Base-by-base conservation (phyloP, 2,797 vertebrate genomes). In the Pangasius larnaudii region DNA sequence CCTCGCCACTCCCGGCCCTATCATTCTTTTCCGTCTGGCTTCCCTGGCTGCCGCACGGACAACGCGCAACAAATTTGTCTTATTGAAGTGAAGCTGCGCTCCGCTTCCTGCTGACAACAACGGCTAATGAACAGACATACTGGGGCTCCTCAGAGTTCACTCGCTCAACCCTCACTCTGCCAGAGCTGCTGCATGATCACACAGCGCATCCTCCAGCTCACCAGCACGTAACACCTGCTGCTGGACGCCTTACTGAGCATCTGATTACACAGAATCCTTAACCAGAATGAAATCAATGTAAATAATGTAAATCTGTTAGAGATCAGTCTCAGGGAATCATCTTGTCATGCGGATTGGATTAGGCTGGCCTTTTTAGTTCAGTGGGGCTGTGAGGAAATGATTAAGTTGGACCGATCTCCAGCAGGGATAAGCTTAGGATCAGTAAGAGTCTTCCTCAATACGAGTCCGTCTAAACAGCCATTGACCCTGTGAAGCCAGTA, bases 1-100 rank as follows among this genome's bases (percentile, higher is more conserved):
- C 97, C 97, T 98, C 94, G 3, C 96, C 83, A 93, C 93, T 94
- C 79, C 92, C 89, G 94, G 95, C 94, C 95, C 97, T 96, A 99
- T 99, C 98, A 98, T 97, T 99, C 98, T 99, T 99, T 98, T 99
- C 97, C 98, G 95, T 97, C 96, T 98, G 97, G 96, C 95, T 99
- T 99, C 97, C 96, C 95, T 95, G 93, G 95, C 94, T 95, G 96
- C 87, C 94, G 94, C 93, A 91, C 92, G 94, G 94, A 94, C 95
- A 95, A 95, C 87, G 92, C 93, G 58, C 92, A 93, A 92, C 96
- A 97, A 97, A 98, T 99, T 97, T 98, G 96, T 99, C 98, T 98
- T 98, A 95, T 96, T 97, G 97, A 97, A 98, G 96, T 92, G 95
- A 96, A 96, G 96, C 95, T 94, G 95, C 95, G 95, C 97, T 96